These are phyloP conservation scores for Luffia ferchaultella DNA, from an alignment of 2,888 invertebrate genomes.

Conservation along the genomic window DNA sequence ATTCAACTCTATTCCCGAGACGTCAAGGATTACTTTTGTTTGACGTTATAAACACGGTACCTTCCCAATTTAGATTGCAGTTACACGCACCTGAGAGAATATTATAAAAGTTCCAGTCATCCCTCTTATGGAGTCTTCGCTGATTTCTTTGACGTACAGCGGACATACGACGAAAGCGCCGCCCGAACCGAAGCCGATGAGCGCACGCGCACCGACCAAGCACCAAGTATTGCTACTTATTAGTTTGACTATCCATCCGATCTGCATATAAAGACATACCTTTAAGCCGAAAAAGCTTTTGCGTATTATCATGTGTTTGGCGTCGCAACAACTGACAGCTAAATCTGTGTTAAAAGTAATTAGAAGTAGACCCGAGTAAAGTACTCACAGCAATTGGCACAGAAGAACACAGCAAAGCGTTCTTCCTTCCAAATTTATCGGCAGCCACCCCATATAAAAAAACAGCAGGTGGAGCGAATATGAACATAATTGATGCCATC, in stretches of 20 bases:
- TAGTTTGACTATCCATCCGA: constrained; percentile 53
- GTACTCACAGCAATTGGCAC: constrained; percentile 44
- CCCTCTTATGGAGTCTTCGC: constrained; percentile 52
- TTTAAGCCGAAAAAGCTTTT: too few species aligned
- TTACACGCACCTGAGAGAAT: constrained; percentile 51
- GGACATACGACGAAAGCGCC: constrained; percentile 54
- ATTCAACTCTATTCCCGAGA: too few species aligned
- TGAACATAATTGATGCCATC: constrained; percentile 66
- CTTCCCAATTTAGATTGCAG: too few species aligned
- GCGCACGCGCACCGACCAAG: constrained; percentile 42
- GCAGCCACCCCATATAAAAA: constrained; percentile 58
- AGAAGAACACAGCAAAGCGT: constrained; percentile 41
- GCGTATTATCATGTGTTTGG: too few species aligned
- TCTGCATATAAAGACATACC: too few species aligned
- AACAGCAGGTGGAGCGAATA: constrained; percentile 63
- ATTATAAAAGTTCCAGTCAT: constrained; percentile 58
- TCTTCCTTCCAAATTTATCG: constrained; percentile 59
- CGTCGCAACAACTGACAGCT: too few species aligned
- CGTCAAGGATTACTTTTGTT: too few species aligned
- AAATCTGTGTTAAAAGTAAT: too few species aligned
- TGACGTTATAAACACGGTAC: too few species aligned
- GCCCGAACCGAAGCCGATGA: constrained; percentile 54
- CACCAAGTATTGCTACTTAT: constrained; percentile 37
- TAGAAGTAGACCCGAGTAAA: constrained; percentile 1
- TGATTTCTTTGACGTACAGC: constrained; percentile 55